Evolutionary conservation across 2,797 vertebrate species (phyloP).

Genomic region (Lepilemur septentrionalis): DNA sequence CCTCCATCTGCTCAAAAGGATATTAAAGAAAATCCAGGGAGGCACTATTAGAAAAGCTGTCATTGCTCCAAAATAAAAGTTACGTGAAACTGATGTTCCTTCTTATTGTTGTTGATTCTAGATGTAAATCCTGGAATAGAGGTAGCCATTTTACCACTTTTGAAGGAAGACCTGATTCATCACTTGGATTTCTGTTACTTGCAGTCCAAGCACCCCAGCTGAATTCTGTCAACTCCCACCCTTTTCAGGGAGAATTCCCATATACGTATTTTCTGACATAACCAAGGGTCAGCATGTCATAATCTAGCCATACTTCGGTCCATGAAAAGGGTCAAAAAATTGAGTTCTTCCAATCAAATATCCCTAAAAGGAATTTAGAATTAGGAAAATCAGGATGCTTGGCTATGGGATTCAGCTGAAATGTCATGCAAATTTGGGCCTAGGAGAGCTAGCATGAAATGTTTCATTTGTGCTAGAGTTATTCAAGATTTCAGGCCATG

Average conservation of each 20-base stretch:
- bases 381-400: neutral
- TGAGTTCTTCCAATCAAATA: neutral
- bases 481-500: neutral
- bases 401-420: neutral
- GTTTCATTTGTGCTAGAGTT: neutral
- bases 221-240: neutral
- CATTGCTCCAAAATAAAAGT: neutral
- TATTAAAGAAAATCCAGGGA: neutral
- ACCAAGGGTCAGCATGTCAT: neutral
- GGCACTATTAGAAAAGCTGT: neutral
- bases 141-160: neutral
- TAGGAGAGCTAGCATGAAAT: neutral
- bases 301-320: neutral
- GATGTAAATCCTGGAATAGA: neutral
- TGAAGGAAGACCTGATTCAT: neutral
- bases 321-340: neutral
- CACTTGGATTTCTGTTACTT: neutral
- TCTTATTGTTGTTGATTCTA: neutral
- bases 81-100: neutral
- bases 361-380: neutral
- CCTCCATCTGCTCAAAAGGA: neutral
- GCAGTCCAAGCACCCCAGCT: neutral
- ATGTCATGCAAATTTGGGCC: neutral
- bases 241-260: neutral
- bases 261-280: neutral